A percentile compares a stretch with the other conserved stretches of the same genome.
Evolutionary conservation across 2,797 vertebrate genomes (phyloP).

Genomic region (Coregonus sp.): DNA sequence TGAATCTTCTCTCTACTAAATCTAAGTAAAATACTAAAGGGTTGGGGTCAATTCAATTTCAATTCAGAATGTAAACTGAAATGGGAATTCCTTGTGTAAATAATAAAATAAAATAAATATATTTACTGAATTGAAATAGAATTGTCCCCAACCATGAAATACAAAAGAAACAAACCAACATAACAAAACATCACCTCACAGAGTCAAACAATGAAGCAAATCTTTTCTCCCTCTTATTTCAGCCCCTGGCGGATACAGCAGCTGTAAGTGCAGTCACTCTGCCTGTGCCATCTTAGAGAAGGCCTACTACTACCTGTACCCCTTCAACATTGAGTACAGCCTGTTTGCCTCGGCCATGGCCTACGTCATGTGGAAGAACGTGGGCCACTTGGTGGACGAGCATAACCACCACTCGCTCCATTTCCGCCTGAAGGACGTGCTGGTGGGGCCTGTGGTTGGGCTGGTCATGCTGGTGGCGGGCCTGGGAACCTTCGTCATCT

Average conservation of each 20-base stretch:
- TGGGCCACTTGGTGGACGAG: constrained; percentile 81
- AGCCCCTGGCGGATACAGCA: constrained; percentile 50
- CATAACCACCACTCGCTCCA: constrained; percentile 62
- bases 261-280: constrained; percentile 78
- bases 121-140: too few relatives aligned
- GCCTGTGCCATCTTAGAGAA: constrained; percentile 83
- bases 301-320: constrained; percentile 90
- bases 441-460: constrained; percentile 74
- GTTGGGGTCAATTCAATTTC: not conserved
- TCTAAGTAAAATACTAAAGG: not conserved
- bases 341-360: constrained; percentile 94
- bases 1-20: not conserved
- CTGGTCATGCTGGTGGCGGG: constrained; percentile 78
- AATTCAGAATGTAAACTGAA: not conserved
- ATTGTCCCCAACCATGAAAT: not conserved
- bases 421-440: constrained; percentile 75
- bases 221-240: constrained; percentile 29
- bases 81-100: too few relatives aligned
- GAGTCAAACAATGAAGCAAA: not conserved
- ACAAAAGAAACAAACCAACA: not conserved
- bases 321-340: constrained; percentile 97
- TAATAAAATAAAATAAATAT: too few relatives aligned
- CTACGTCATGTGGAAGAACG: constrained; percentile 97
- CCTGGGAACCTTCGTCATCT: constrained; percentile 85
- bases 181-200: not conserved